Evolutionary conservation across 2,797 vertebrate species (phyloP), one percentile per base, ranked within the genome.

Genomic region (Sebastes nivosus): DNA sequence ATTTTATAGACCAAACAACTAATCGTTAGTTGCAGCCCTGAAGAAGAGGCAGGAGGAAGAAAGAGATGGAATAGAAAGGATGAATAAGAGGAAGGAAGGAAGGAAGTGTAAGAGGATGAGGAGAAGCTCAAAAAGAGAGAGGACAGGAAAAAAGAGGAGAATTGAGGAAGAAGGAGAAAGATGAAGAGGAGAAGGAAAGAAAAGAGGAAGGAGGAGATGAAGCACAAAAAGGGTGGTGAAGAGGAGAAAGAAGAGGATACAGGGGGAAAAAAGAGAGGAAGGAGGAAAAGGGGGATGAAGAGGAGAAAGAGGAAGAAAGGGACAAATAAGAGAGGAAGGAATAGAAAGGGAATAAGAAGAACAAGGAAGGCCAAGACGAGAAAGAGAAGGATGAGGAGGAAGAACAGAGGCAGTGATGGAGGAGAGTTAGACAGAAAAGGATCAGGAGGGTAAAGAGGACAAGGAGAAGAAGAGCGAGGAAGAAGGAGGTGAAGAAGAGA

Each of bases 371-470:
- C 38, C 13, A 30, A 60, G 16, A 20, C 4, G 9, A 30, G 27
- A 27, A 60, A 50, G 3, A 42, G 38, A 16, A 42, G 38, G 38
- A 42, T 16, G 38, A 42, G 13, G 8, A 9, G 20, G 8, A 29
- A 11, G 16, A 57, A 58, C 55, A 18, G 4, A 42, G 24, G 13
- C 25, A 63, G 67, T 16, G 29, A 18, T 2, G 59, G 14, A 22
- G 63, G 52, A 2, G 38, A 42, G 16, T 60, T 18, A 60, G 8
- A 60, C 9, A 27, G 12, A 60, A 30, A 60, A 30, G 27, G 27
- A 20, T 18, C 8, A 68, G 20, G 57, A 75, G 50, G 36, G 38
- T 67, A n/a, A 79, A 52, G 67, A 75, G 50, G 72, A 80, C 58
- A 30, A 20, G 16, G 3, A 8, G 50, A 13, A 29, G 11, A 30